phyloP scores from a whole-genome alignment of 1,140 invertebrate species.

The Drosophila kepulauana region DNA sequence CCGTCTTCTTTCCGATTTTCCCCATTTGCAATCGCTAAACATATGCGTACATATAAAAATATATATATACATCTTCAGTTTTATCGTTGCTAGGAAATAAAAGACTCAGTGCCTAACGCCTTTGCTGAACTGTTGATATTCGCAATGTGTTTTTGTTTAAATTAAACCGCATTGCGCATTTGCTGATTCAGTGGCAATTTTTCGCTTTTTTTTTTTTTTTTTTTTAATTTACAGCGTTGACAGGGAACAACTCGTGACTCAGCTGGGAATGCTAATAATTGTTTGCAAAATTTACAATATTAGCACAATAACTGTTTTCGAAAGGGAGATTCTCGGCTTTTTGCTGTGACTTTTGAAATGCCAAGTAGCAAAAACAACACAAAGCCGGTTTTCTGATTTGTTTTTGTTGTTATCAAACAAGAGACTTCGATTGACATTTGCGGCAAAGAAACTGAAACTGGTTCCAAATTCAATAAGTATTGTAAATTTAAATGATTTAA shows the following conservation, averaged over 20 bases:
- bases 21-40: constrained; percentile 11
- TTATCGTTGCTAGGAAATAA: constrained; percentile 30
- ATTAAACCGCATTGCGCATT: neutral
- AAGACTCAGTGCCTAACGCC: neutral
- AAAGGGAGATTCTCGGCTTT: neutral
- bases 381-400: constrained; percentile 54
- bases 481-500: neutral
- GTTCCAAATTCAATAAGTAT: constrained; percentile 7
- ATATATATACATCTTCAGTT: neutral
- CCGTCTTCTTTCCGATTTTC: neutral
- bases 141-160: constrained; percentile 22
- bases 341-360: constrained; percentile 53
- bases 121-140: constrained; percentile 23
- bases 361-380: constrained; percentile 26
- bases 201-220: neutral
- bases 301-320: constrained; percentile 44
- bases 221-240: neutral
- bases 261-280: constrained; percentile 7
- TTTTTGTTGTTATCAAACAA: constrained; percentile 23
- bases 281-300: constrained; percentile 40
- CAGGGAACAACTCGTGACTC: constrained; percentile 16
- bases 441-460: constrained; percentile 18
- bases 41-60: neutral
- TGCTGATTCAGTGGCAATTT: constrained; percentile 26
- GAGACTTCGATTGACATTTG: constrained; percentile 26